Evolutionary conservation across 2,113 vertebrate species (phyloP).

Genomic region (Cromileptes altivelis): DNA sequence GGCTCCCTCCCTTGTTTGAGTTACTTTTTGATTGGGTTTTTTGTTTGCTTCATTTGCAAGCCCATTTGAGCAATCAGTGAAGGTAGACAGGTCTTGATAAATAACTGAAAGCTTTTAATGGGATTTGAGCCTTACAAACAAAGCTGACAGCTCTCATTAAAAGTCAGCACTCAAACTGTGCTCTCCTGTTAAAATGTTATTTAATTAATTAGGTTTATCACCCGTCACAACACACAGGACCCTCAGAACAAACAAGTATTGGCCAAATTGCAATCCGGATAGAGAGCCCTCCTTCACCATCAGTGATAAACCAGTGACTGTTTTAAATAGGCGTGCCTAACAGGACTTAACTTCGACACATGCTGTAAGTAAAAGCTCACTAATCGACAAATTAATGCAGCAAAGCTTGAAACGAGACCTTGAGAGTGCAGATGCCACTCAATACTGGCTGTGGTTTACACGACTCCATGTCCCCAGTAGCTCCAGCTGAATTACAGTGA

Average conservation of each 20-base stretch:
- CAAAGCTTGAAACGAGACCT: slow-evolving; percentile 30
- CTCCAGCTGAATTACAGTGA: slow-evolving; percentile 61
- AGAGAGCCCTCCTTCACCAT: slow-evolving; percentile 14
- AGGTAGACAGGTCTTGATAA: slow-evolving; percentile 78
- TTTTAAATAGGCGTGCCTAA: slow-evolving; percentile 39
- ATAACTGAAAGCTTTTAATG: slow-evolving; percentile 81
- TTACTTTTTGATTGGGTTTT: slow-evolving; percentile 61
- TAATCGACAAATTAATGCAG: slow-evolving; percentile 40
- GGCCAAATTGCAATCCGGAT: slow-evolving; percentile 70
- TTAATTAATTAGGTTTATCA: slow-evolving; percentile 78
- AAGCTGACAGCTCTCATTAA: slow-evolving; percentile 83
- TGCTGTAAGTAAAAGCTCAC: slow-evolving; percentile 30
- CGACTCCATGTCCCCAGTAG: slow-evolving; percentile 26
- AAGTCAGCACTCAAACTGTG: slow-evolving; percentile 72
- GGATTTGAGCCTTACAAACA: slow-evolving; percentile 82
- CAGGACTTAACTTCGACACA: slow-evolving; percentile 34
- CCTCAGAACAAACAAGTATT: slow-evolving; percentile 73
- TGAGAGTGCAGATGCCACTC: slow-evolving; percentile 21
- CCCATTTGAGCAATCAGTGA: slow-evolving; percentile 75
- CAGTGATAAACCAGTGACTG: slow-evolving; percentile 48
- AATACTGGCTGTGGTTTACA: slow-evolving; percentile 19
- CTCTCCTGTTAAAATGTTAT: slow-evolving; percentile 73
- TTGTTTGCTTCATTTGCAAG: slow-evolving; percentile 81
- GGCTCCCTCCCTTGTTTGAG: slow-evolving; percentile 58
- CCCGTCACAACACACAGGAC: slow-evolving; percentile 66